Evolutionary conservation across 1,140 invertebrate species (phyloP).

Genomic region (Drosophila pseudoananassae): DNA sequence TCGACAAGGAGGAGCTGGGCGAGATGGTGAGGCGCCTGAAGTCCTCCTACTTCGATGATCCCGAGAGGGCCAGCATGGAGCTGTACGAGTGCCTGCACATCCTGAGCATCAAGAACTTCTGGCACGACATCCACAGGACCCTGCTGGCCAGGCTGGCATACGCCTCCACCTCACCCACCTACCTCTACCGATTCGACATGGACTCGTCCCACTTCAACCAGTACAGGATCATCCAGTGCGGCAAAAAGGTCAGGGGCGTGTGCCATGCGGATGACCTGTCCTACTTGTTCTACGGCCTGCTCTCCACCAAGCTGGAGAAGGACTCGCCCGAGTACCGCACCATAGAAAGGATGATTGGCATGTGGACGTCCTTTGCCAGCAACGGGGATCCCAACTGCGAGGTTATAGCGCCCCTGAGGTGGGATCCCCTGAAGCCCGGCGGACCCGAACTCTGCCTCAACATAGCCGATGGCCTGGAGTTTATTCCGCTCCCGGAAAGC

Average conservation of each 20-base stretch:
- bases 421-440: conserved; percentile 63
- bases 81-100: conserved; percentile 54
- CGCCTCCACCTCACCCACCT: conserved; percentile 76
- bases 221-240: conserved; percentile 67
- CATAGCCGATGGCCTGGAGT: conserved; percentile 76
- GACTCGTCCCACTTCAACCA: conserved; percentile 74
- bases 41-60: conserved; percentile 58
- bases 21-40: conserved; percentile 55
- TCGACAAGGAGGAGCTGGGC: conserved; percentile 45
- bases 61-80: conserved; percentile 38
- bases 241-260: conserved; percentile 70
- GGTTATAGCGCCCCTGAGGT: conserved; percentile 43
- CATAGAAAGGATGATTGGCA: conserved; percentile 75
- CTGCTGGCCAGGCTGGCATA: conserved; percentile 62
- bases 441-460: conserved; percentile 77
- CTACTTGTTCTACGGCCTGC: conserved; percentile 86
- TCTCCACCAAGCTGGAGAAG: conserved; percentile 80
- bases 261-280: conserved; percentile 88
- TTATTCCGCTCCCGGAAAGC: conserved; percentile 80
- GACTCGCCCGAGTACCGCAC: conserved; percentile 68
- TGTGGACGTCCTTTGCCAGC: conserved; percentile 84
- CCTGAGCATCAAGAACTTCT: conserved; percentile 77
- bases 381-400: conserved; percentile 76
- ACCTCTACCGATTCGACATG: conserved; percentile 84
- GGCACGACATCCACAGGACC: conserved; percentile 81